Evolutionary conservation across 1,140 invertebrate species (phyloP).

Genomic region (Zaprionus tsacasi): DNA sequence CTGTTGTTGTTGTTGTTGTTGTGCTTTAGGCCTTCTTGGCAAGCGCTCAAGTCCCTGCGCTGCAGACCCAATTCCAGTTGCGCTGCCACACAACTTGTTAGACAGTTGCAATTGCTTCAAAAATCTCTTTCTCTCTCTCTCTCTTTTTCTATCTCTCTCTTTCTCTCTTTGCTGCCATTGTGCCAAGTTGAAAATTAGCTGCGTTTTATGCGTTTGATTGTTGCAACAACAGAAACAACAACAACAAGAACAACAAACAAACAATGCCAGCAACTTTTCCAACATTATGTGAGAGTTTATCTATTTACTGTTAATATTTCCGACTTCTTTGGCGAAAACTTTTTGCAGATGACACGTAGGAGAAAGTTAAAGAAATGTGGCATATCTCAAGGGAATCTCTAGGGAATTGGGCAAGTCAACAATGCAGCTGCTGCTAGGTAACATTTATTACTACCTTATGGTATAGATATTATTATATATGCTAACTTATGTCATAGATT

Average conservation of each 20-base stretch:
- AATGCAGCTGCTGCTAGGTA: too few species aligned
- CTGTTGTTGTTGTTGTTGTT: neutral
- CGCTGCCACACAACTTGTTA: conserved; percentile 35
- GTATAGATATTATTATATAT: too few species aligned
- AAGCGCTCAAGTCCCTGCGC: conserved; percentile 32
- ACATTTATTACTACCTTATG: too few species aligned
- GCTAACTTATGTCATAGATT: too few species aligned
- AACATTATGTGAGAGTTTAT: conserved; percentile 26
- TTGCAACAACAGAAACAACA: conserved; percentile 14
- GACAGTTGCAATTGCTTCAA: conserved; percentile 42
- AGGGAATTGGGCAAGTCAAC: too few species aligned
- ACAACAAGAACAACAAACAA: neutral
- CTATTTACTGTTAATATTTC: conserved; percentile 33
- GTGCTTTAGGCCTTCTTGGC: conserved; percentile 41
- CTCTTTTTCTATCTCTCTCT: neutral
- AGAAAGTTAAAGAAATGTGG: too few species aligned
- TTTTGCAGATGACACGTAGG: neutral
- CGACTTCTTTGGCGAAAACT: neutral
- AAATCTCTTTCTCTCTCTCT: neutral
- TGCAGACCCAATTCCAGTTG: conserved; percentile 38
- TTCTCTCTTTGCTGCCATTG: neutral
- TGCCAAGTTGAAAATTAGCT: conserved; percentile 51
- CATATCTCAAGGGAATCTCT: too few species aligned
- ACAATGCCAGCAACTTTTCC: conserved; percentile 26
- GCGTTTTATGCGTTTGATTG: conserved; percentile 50